Evolutionary conservation across 2,888 invertebrate genomes (phyloP), one percentile per base, ranked within the genome.

Genomic region (Polydrusus tereticollis): DNA sequence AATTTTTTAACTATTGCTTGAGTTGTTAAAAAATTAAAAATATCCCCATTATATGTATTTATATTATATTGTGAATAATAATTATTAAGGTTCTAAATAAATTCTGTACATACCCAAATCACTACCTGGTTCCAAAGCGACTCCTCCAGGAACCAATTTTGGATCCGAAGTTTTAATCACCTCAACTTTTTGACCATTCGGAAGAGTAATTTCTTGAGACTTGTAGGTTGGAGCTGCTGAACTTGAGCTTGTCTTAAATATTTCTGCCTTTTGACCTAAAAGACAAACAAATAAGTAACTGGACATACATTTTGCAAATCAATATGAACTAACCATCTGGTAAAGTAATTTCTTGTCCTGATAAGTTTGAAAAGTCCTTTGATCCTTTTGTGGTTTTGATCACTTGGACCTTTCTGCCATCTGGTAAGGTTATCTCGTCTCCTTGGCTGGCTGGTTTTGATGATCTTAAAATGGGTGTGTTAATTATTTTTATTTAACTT

Each of bases 371-470:
- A 10, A 58, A n/a, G 10, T 63, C 36, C 10, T 68, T 58, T 21
- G 16, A 26, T 64, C 75, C 72, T 33, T 73, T 74, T 0, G 78
- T 77, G 0, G 78, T 78, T 79, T 90, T 88, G 62, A 92, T 89
- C 0, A 92, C 89, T 85, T 93, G 92, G 18, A 92, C 90, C 78
- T 90, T 91, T 81, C 93, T 92, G 0, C 93, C 93, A 78, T 92
- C 92, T 0, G 90, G 89, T 55, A 93, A 81, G 16, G 92, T 89
- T 55, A 93, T 88, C 80, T 93, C 93, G 73, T 92, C 3, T 90
- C 89, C 73, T 70, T 29, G 70, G 58, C n/a, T 77, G 73, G 36
- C 79, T 57, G 20, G 76, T 58, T 64, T 76, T 73, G 7, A 78
- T 73, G 72, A 77, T 77, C 70, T 70, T 18, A 3, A 58, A 50